These are phyloP conservation scores for Hipparchia sbordonii DNA, from an alignment of 2,888 invertebrate genomes.

Conservation along the genomic window DNA sequence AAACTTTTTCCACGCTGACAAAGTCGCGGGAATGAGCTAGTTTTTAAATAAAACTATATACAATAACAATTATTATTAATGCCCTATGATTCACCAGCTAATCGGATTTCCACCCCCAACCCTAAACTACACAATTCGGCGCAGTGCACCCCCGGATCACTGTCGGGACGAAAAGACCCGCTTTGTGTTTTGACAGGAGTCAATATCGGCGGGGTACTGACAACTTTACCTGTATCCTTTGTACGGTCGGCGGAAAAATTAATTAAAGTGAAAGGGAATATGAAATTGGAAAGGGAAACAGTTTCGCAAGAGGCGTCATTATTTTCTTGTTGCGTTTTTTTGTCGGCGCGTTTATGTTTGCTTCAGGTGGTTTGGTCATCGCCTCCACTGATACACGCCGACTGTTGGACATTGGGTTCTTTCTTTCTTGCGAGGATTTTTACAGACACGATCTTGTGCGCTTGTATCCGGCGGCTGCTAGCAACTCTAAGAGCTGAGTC, in stretches of 20 bases:
- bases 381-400: too few relatives aligned
- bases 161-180: conserved; percentile 62
- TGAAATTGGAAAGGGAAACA: background rate
- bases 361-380: too few relatives aligned
- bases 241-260: conserved; percentile 9
- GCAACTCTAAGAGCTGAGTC: too few relatives aligned
- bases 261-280: background rate
- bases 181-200: conserved; percentile 77
- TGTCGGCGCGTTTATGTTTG: background rate
- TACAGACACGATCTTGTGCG: background rate
- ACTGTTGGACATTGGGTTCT: too few relatives aligned
- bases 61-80: conserved; percentile 36
- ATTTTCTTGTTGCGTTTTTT: background rate
- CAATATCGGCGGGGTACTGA: conserved; percentile 62
- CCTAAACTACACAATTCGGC: conserved; percentile 45
- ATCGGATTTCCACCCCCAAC: conserved; percentile 60
- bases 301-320: background rate
- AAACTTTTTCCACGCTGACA: too few relatives aligned
- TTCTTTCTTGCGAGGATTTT: too few relatives aligned
- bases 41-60: background rate
- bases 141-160: conserved; percentile 55
- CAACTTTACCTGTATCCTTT: conserved; percentile 58
- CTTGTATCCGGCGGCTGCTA: too few relatives aligned
- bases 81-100: conserved; percentile 44
- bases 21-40: too few relatives aligned